Percentiles rank a stretch among this genome's conserved stretches.
These are phyloP conservation scores for Lycia hirtaria DNA, from an alignment of 2,888 invertebrate genomes.

Conservation along the genomic window DNA sequence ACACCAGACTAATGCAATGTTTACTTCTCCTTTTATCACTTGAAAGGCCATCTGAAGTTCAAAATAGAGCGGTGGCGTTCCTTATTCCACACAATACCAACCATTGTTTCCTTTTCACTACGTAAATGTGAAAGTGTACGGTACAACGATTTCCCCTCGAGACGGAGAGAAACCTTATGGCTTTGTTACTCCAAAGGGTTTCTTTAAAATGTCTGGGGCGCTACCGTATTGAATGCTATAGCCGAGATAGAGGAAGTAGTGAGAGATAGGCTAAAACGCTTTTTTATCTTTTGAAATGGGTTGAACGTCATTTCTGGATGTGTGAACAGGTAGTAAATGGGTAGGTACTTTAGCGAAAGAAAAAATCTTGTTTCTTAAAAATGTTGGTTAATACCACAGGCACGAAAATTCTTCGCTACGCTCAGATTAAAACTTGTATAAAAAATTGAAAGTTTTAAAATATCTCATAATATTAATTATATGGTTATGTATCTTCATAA, in stretches of 20 bases:
- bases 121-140: constrained; percentile 45
- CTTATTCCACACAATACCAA: constrained; percentile 30
- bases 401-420: too few species aligned
- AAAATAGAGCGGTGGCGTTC: constrained; percentile 25
- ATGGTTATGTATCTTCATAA: too few species aligned
- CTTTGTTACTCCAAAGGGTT: constrained; percentile 33
- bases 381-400: too few species aligned
- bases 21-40: constrained; percentile 26
- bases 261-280: constrained; percentile 22
- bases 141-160: constrained; percentile 40
- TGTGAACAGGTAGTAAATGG: constrained; percentile 3
- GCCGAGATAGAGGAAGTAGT: constrained; percentile 23
- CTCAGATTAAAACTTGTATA: too few species aligned
- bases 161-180: constrained; percentile 34
- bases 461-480: too few species aligned
- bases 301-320: background rate
- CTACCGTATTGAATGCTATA: constrained; percentile 23
- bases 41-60: constrained; percentile 26
- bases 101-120: constrained; percentile 44
- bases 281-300: constrained; percentile 19
- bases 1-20: constrained; percentile 16
- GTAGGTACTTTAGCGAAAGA: background rate
- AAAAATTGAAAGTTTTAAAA: too few species aligned
- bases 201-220: constrained; percentile 29
- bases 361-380: background rate